These are phyloP conservation scores for Hucho hucho DNA, from an alignment of 2,113 vertebrate species.

Conservation along the genomic window DNA sequence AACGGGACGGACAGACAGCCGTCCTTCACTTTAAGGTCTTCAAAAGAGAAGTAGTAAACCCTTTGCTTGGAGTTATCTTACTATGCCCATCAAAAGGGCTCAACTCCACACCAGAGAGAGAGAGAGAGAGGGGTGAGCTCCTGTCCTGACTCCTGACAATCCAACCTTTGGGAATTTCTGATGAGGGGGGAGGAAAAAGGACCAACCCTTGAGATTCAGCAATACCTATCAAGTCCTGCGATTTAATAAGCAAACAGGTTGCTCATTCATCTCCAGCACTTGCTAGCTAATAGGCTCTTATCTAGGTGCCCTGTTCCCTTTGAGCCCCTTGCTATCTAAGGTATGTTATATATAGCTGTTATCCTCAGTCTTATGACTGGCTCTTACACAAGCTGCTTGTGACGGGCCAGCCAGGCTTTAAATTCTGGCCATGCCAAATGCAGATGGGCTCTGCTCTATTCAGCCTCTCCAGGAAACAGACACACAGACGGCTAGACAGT, in stretches of 20 bases:
- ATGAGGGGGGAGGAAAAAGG: not conserved
- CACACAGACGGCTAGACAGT: not conserved
- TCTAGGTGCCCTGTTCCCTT: slow-evolving; percentile 45
- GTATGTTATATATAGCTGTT: slow-evolving; percentile 70
- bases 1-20: not conserved
- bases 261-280: slow-evolving; percentile 37
- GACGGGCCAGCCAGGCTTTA: slow-evolving; percentile 51
- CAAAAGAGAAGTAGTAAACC: not conserved
- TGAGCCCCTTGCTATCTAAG: slow-evolving; percentile 47
- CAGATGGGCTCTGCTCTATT: not conserved
- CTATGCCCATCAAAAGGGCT: not conserved
- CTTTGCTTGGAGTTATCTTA: not conserved
- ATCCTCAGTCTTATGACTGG: slow-evolving; percentile 69
- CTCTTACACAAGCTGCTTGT: slow-evolving; percentile 66
- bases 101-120: not conserved
- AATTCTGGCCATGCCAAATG: slow-evolving; percentile 35
- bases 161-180: not conserved
- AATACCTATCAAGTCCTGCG: not conserved
- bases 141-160: not conserved
- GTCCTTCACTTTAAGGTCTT: not conserved
- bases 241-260: slow-evolving; percentile 23
- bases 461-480: not conserved
- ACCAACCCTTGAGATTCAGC: not conserved
- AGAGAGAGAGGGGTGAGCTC: not conserved
- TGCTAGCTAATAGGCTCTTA: slow-evolving; percentile 50